Evolutionary conservation across 2,113 vertebrate species (phyloP), one percentile per base, ranked within the genome.

Genomic region (Lanius ludovicianus): DNA sequence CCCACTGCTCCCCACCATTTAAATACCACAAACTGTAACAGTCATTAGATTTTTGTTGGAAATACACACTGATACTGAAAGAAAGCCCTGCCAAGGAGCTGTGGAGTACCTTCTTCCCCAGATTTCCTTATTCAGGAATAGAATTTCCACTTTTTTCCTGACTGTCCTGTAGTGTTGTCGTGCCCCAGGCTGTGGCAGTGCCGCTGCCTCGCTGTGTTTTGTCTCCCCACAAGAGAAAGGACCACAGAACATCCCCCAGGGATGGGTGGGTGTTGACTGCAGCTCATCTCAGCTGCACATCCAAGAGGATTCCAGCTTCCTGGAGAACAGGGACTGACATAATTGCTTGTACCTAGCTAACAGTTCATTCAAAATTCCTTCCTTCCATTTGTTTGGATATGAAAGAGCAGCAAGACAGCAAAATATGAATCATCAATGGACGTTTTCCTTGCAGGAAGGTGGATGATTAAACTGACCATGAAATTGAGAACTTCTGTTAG

Each of bases 381-480:
- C 78, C 49, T 85, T 77, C 1, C 0, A 46, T 59, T 93, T 67
- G 39, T 82, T 22, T 74, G 60, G 60, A 13, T 53, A 39, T 11
- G 57, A 71, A 74, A 78, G 4, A 91, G 64, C 91, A 91, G 49
- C 56, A 82, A 92, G 64, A 78, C 6, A 88, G 52, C n/a, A 84
- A 90, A 92, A 39, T 3, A 44, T 1, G 41, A 81, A 82, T 68
- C 31, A 53, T 24, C 86, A 57, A 1, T 18, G 11, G 33, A 49
- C 67, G 28, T 13, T 84, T 60, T 57, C 50, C 63, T n/a, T 18
- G 37, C 60, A 37, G 55, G 49, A 78, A 84, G 68, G 64, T 30
- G 27, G 65, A 62, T 76, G 60, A 85, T 49, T 68, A 84, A 47
- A 86, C 2, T 53, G 67, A 64, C 42, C 42, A 22, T 10, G 59